Percentiles rank a stretch among this genome's conserved stretches.
Conservation (phyloP, 30 jellyfish, hydroid and myxozoan genomes). For the Pseudorhiza aurosa region DNA sequence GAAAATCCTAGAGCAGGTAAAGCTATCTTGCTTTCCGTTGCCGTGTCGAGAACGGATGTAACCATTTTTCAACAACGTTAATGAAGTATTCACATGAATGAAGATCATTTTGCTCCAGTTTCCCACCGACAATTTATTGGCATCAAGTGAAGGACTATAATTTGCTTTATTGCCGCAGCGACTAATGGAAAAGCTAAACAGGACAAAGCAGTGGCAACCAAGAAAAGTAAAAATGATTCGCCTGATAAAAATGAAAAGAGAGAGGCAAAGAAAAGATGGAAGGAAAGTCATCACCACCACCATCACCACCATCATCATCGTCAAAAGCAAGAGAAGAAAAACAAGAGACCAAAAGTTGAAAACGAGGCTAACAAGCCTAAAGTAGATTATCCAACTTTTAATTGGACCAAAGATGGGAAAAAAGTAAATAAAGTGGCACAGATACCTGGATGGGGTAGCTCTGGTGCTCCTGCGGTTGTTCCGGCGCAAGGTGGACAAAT, state of each 20-base stretch:
- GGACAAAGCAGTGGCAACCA: not conserved
- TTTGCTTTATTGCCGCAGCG: too few species aligned
- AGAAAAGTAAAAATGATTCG: too few species aligned
- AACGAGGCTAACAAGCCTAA: slow-evolving; percentile 65
- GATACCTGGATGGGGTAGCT: slow-evolving; percentile 58
- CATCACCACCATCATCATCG: slow-evolving; percentile 81
- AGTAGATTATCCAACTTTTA: slow-evolving; percentile 58
- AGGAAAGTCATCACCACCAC: slow-evolving; percentile 66
- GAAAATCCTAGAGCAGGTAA: too few species aligned
- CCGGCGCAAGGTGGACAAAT: slow-evolving; percentile 13
- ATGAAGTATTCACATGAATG: too few species aligned
- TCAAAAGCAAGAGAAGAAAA: slow-evolving; percentile 41
- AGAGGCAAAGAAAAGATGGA: slow-evolving; percentile 8
- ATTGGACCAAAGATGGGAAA: slow-evolving; percentile 59
- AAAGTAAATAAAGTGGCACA: slow-evolving; percentile 46
- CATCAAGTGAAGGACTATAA: too few species aligned
- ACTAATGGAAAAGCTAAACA: slow-evolving; percentile 7
- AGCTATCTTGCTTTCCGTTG: too few species aligned
- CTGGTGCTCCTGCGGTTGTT: not conserved
- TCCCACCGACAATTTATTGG: too few species aligned
- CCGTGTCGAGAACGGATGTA: too few species aligned
- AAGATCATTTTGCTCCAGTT: too few species aligned
- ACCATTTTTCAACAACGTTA: too few species aligned
- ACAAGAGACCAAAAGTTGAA: slow-evolving; percentile 37
- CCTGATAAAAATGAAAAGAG: not conserved